Evolutionary conservation across 2,113 vertebrate species (phyloP), one percentile per base, ranked within the genome.

Genomic region (Caracal caracal): DNA sequence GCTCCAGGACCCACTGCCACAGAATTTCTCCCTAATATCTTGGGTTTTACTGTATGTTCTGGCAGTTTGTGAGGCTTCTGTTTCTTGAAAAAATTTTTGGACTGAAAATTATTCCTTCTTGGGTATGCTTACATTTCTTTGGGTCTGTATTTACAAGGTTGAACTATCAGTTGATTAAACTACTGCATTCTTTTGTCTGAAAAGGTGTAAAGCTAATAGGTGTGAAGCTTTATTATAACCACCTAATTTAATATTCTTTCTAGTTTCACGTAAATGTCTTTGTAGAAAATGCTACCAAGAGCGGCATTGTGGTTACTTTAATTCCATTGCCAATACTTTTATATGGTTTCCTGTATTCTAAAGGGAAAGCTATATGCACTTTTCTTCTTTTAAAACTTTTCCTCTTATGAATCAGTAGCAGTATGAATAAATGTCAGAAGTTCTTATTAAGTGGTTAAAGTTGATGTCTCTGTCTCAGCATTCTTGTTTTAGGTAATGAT

Each of bases 331-430:
- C 94, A 97, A 97, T 97, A 96, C 98, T 93, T 98, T 97, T 63
- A 95, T 97, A 97, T 96, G 97, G 98, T 98, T 98, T 98, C 98
- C 98, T 98, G 97, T 97, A 98, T 97, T 97, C 92, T 97, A 93
- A 95, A 97, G 92, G 94, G 97, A 97, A 97, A 90, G 93, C 92
- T 63, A 15, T 51, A 59, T 22, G 53, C 28, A 47, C 96, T 97
- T 79, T 68, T 86, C 90, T 97, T 94, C 89, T 97, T 97, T 96
- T 92, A 80, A 97, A 95, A 93, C 96, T 87, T 97, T 94, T 97
- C 95, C 91, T 96, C 89, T 95, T 97, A 98, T 97, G 98, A 98
- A 98, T 98, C 97, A 98, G 96, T 95, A 61, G 59, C 80, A 93
- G 90, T 70, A 22, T 93, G 92, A 97, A 97, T 82, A 95, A 93